These are phyloP conservation scores for Clistopyga incitator DNA, from an alignment of 2,888 invertebrate genomes.

Conservation along the genomic window DNA sequence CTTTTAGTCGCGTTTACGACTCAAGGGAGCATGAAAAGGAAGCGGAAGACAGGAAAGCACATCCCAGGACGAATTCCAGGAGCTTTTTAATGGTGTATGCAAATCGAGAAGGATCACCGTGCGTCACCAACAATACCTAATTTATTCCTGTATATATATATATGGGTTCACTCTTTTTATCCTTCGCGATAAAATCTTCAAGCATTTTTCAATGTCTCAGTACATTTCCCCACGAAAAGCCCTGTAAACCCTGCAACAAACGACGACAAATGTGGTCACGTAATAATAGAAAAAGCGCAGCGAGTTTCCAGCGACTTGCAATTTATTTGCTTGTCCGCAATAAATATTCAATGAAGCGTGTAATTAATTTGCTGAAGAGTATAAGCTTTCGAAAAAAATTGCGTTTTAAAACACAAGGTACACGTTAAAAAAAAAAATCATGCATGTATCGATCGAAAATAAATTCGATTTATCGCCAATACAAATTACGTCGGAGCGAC, in stretches of 20 bases:
- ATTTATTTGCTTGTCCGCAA: no score
- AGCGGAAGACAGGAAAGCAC: background rate
- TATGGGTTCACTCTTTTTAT: background rate
- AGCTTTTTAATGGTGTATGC: conserved; percentile 27
- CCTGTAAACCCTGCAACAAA: background rate
- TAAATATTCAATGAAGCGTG: no score
- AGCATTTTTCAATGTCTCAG: background rate
- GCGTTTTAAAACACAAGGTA: no score
- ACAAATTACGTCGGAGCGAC: no score
- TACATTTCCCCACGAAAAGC: background rate
- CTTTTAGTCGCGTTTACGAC: conserved; percentile 9
- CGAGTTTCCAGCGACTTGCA: no score
- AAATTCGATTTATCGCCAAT: no score
- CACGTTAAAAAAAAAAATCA: no score
- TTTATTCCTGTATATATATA: conserved; percentile 31
- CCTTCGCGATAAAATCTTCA: background rate
- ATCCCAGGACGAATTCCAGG: conserved; percentile 38
- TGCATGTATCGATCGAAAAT: no score
- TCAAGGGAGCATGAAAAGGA: background rate
- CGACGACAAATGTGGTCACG: background rate
- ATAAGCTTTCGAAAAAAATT: no score
- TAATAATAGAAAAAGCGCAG: no score
- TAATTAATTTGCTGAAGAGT: no score
- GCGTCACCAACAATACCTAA: background rate
- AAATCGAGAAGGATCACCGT: conserved; percentile 36